Percentiles rank a stretch among this genome's conserved stretches.
Evolutionary conservation across 1,140 invertebrate genomes (phyloP).

Genomic region (Cryptotermes secundus): DNA sequence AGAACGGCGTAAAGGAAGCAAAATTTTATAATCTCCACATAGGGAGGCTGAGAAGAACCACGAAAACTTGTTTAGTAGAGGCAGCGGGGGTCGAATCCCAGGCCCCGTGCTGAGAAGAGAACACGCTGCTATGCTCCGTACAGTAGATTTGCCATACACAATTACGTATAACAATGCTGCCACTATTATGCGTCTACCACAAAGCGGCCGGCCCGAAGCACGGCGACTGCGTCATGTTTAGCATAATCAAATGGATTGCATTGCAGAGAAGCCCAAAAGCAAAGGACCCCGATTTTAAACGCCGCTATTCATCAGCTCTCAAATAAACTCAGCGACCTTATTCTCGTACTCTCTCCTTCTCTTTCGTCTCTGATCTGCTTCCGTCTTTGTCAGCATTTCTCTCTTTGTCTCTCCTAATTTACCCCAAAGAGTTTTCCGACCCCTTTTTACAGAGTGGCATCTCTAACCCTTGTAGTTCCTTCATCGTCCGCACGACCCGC

Average conservation of each 20-base stretch:
- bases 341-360: slow-evolving; percentile 19
- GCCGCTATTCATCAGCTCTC: slow-evolving; percentile 24
- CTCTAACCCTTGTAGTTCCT: slow-evolving; percentile 10
- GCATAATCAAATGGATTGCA: background rate
- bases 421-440: slow-evolving; percentile 21
- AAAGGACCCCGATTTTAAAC: background rate
- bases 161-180: background rate
- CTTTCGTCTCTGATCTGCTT: too few relatives aligned
- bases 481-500: background rate
- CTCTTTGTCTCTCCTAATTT: background rate
- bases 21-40: too few relatives aligned
- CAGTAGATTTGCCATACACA: background rate
- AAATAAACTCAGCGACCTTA: slow-evolving; percentile 12
- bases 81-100: too few relatives aligned
- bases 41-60: too few relatives aligned
- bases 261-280: background rate
- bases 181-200: background rate
- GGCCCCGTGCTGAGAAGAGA: too few relatives aligned
- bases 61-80: too few relatives aligned
- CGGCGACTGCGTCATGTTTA: background rate
- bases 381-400: background rate
- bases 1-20: too few relatives aligned
- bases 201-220: background rate
- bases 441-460: background rate
- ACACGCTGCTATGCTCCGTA: background rate